A percentile compares a stretch with the other conserved stretches of the same genome.
Conservation (phyloP, 1,140 invertebrate genomes). For the Trichonephila clavata region DNA sequence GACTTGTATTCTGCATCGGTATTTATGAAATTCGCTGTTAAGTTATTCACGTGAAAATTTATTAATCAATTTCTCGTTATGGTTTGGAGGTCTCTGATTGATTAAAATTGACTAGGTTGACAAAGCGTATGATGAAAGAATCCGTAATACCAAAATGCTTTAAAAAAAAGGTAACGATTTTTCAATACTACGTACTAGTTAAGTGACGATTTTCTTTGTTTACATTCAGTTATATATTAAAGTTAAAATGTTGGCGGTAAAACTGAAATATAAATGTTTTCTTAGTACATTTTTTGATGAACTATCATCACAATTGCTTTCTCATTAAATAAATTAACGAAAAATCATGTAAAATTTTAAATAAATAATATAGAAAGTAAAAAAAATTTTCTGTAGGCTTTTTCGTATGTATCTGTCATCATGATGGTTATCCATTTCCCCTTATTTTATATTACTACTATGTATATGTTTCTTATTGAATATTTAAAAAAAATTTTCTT, state of each 20-base stretch:
- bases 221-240: background rate
- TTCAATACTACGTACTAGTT: background rate
- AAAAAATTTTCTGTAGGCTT: background rate
- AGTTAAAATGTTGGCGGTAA: too few relatives aligned
- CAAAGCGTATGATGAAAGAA: background rate
- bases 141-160: background rate
- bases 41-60: background rate
- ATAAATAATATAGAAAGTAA: background rate
- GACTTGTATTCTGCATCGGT: background rate
- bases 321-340: background rate
- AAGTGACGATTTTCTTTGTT: background rate
- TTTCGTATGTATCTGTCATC: too few relatives aligned
- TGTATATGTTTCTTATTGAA: too few relatives aligned
- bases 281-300: background rate
- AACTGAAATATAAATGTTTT: too few relatives aligned
- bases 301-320: background rate
- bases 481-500: too few relatives aligned
- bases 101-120: too few relatives aligned
- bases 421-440: too few relatives aligned
- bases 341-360: background rate
- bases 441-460: too few relatives aligned
- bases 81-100: background rate
- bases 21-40: background rate
- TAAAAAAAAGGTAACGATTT: constrained; percentile 15
- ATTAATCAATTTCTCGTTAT: background rate